Base-by-base conservation (phyloP, 2,113 vertebrate genomes). In the Monopterus albus region DNA sequence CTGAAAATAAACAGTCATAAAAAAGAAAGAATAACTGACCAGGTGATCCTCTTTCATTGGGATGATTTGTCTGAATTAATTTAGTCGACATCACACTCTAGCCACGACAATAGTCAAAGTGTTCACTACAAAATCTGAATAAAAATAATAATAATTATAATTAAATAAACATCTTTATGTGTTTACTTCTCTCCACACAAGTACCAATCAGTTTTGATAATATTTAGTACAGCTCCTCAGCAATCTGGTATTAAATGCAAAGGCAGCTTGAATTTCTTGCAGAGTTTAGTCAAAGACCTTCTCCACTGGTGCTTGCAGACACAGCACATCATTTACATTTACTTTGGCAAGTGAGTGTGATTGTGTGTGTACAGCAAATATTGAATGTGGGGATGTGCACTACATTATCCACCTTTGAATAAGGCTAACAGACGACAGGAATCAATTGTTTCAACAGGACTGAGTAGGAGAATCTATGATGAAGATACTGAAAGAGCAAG, bases 311-410 rank as follows among this genome's bases (percentile, higher is more conserved):
- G 20, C 45, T 69, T 80, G 56, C 67, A 10, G 51, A 68, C 69
- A 75, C 62, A 74, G 77, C 64, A 60, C 36, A 73, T 52, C n/a
- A n/a, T n/a, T n/a, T n/a, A n/a, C 9, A 69, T 72, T 69, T 75
- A 65, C 78, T 86, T 72, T 75, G 52, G 69, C 79, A 82, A 71
- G 39, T 62, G 39, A 66, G 61, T 82, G 25, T 61, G 47, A 61
- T 36, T 60, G 40, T 65, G 40, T 84, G 46, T 66, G 45, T 15
- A 50, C 17, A 58, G 56, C 58, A 75, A 75, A 82, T 28, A 73
- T 1, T 60, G 47, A 6, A 42, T n/a, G n/a, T n/a, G 9, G 35
- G 29, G 5, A 7, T 52, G 62, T 47, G 36, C 20, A 36, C 57
- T 58, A 60, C 43, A 75, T 73, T 59, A 50, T 35, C 33, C 47